phyloP scores from a whole-genome alignment of 92 coral and sea anemone species.

The Phenganax stokvisi region DNA sequence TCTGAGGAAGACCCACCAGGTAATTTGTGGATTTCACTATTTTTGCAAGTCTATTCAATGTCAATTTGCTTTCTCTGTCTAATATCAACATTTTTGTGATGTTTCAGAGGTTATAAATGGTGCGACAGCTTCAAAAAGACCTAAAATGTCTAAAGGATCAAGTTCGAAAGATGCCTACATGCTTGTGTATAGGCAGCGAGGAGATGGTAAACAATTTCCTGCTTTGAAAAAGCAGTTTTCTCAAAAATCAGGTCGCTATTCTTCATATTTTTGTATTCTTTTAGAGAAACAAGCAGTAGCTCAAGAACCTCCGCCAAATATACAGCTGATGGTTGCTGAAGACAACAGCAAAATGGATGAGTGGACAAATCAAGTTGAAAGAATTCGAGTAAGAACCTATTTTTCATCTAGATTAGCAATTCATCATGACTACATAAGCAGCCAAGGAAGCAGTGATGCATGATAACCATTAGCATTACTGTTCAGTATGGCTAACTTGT shows the following conservation, averaged over 20 bases:
- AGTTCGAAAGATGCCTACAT: constrained; percentile 90
- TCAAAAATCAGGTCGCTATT: not conserved
- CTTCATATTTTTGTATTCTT: not conserved
- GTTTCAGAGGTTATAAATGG: constrained; percentile 57
- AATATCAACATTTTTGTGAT: not conserved
- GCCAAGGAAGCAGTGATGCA: no score
- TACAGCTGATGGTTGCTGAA: constrained; percentile 80
- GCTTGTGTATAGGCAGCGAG: constrained; percentile 78
- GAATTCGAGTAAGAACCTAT: constrained; percentile 58
- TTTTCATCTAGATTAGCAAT: no score
- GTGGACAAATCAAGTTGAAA: constrained; percentile 68
- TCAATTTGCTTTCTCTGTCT: not conserved
- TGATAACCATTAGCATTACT: not conserved
- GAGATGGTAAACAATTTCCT: constrained; percentile 41
- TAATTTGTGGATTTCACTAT: not conserved
- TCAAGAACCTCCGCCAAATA: constrained; percentile 55
- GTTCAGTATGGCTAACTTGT: no score
- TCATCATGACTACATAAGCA: no score
- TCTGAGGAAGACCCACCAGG: constrained; percentile 79
- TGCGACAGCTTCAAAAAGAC: constrained; percentile 62
- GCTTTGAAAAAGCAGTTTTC: no score
- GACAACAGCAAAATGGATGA: constrained; percentile 81
- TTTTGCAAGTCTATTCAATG: not conserved
- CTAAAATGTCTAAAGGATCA: constrained; percentile 72
- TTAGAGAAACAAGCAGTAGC: constrained; percentile 41